A percentile compares a stretch with the other conserved stretches of the same genome.
Evolutionary conservation across 1,140 invertebrate genomes (phyloP).

Genomic region (Adoxophyes honmai): DNA sequence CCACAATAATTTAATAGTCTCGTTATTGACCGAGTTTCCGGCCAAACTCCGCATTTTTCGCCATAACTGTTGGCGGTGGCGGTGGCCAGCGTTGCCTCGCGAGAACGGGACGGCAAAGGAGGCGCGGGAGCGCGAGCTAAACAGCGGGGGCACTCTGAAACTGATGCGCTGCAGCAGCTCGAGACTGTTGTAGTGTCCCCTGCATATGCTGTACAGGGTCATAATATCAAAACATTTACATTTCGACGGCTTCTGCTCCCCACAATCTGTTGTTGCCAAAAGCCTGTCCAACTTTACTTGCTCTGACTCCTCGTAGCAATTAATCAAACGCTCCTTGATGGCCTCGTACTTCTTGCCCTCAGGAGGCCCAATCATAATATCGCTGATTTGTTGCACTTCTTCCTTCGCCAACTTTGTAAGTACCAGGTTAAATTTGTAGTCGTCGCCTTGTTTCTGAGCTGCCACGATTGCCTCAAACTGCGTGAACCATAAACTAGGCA

Average conservation of each 20-base stretch:
- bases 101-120: no score
- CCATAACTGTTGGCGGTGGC: constrained; percentile 27
- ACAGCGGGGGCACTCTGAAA: no score
- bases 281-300: constrained; percentile 24
- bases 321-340: constrained; percentile 1
- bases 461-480: constrained; percentile 17
- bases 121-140: no score
- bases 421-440: constrained; percentile 14
- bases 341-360: not conserved
- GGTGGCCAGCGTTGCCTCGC: no score
- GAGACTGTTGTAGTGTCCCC: no score
- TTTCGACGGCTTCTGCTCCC: constrained; percentile 29
- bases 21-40: not conserved
- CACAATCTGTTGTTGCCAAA: constrained; percentile 28
- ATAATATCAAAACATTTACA: no score
- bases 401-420: constrained; percentile 13
- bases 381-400: constrained; percentile 8
- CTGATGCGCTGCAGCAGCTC: no score
- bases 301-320: constrained; percentile 9
- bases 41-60: constrained; percentile 24
- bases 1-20: no score
- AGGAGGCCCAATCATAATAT: constrained; percentile 6
- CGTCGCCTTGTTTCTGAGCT: constrained; percentile 19
- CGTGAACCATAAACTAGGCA: constrained; percentile 17
- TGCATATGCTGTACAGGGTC: no score